phyloP scores from a whole-genome alignment of 1,140 invertebrate genomes.

The Akabosia matsudoensis region DNA sequence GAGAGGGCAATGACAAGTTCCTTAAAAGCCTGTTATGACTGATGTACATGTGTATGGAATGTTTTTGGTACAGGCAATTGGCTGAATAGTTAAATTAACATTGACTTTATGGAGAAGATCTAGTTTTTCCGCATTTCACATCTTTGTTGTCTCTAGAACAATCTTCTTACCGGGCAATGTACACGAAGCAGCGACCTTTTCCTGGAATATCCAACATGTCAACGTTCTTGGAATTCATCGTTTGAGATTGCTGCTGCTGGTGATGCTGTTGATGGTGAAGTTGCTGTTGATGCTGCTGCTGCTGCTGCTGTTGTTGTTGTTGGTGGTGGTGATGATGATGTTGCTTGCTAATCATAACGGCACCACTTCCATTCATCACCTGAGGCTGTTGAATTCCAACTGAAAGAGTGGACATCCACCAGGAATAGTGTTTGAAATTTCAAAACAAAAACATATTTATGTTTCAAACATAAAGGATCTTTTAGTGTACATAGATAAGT shows the following conservation, averaged over 20 bases:
- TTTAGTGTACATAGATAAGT: no score
- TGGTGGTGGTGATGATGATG: constrained; percentile 52
- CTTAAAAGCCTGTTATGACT: no score
- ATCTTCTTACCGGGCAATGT: constrained; percentile 66
- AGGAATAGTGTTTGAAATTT: no score
- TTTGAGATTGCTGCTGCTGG: constrained; percentile 31
- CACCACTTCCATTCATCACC: constrained; percentile 43
- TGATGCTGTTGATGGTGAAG: constrained; percentile 47
- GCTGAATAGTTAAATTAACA: not conserved
- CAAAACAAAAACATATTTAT: no score
- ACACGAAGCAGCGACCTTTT: constrained; percentile 86
- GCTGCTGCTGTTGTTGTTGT: constrained; percentile 45
- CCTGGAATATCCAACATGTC: constrained; percentile 91
- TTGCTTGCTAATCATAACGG: constrained; percentile 50
- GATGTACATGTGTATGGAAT: no score
- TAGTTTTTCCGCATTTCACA: not conserved
- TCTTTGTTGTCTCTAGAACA: not conserved
- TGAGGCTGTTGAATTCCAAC: constrained; percentile 35
- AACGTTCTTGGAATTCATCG: constrained; percentile 54
- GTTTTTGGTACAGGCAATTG: not conserved
- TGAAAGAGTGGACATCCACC: not conserved
- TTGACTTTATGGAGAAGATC: no score
- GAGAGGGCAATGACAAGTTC: no score
- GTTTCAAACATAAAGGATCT: no score
- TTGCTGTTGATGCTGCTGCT: constrained; percentile 51